phyloP scores from a whole-genome alignment of 2,797 vertebrate genomes.

The Gastrophryne carolinensis region DNA sequence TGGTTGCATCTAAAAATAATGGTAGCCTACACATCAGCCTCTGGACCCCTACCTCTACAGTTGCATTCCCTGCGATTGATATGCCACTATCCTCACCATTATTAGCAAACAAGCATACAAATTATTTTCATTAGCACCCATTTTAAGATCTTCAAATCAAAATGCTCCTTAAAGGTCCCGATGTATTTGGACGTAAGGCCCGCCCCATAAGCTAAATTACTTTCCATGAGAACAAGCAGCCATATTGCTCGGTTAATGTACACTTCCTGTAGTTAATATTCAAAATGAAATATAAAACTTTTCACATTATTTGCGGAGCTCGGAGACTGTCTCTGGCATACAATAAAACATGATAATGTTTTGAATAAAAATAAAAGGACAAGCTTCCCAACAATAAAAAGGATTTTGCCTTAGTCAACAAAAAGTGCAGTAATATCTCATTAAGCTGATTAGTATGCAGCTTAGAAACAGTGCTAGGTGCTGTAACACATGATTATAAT shows the following conservation, averaged over 20 bases:
- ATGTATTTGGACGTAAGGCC: background rate
- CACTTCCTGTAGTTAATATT: slow-evolving; percentile 26
- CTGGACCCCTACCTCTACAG: no score
- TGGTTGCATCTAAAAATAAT: no score
- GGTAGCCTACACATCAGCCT: no score
- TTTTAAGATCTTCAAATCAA: background rate
- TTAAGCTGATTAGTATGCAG: slow-evolving; percentile 98
- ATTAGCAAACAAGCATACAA: no score
- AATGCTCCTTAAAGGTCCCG: background rate
- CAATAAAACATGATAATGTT: slow-evolving; percentile 82
- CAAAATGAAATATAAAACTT: slow-evolving; percentile 54
- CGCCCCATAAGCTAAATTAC: background rate
- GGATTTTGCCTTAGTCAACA: slow-evolving; percentile 98
- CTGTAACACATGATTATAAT: slow-evolving; percentile 93
- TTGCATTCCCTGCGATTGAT: no score
- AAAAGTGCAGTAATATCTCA: slow-evolving; percentile 98
- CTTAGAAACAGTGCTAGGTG: slow-evolving; percentile 89
- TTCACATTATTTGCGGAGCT: slow-evolving; percentile 65
- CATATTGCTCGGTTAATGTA: slow-evolving; percentile 46
- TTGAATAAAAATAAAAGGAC: slow-evolving; percentile 87
- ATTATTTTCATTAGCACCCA: no score
- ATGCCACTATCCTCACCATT: no score
- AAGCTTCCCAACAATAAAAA: slow-evolving; percentile 94
- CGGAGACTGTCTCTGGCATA: slow-evolving; percentile 75
- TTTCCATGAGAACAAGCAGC: background rate